Base-by-base conservation (phyloP, 1,140 invertebrate species). In the Drosophila cardini region DNA sequence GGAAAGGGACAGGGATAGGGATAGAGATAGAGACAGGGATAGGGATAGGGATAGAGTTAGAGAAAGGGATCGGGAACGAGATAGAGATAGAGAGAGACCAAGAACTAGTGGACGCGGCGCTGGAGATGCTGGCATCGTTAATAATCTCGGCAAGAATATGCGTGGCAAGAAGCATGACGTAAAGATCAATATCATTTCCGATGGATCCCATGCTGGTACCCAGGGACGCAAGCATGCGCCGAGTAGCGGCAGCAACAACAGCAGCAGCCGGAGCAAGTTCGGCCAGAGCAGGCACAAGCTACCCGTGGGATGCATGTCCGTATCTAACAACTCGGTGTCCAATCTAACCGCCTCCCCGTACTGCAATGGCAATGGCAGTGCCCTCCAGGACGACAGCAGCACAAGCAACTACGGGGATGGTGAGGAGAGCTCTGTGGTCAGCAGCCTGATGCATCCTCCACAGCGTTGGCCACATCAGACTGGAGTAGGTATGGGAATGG, bases 131-230 rank as follows among this genome's bases (percentile, higher is more conserved):
- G 86, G 80, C 0, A 78, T 78, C 26, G 84, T 89, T 3, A 89
- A 89, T 48, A 89, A 89, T 52, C 63, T 90, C 15, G 80, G 85
- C 75, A 85, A 85, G 30, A 70, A 90, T 38, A 72, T 90, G 61
- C 85, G 86, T 8, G 67, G 83, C 60, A 91, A 91, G 69, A 91
- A 90, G 65, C 87, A 91, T 38, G 90, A 91, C 21, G 90, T 90
- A 1, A 90, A 91, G 38, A 91, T 91, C 45, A 91, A 91, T 46
- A 91, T 91, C 42, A 91, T 91, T 15, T 91, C 90, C 2, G 90
- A 91, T 52, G 86, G 90, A 0, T 60, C 60, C 0, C 78, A 84
- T 18, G 45, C 34, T 38, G 11, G 21, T 18, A 18, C 32, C 38
- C 46, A 13, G 8, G 42, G 40, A 7, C 67, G 63, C 26, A 78